Evolutionary conservation across 1,140 invertebrate species (phyloP).

Genomic region (Trypoxylus dichotomus): DNA sequence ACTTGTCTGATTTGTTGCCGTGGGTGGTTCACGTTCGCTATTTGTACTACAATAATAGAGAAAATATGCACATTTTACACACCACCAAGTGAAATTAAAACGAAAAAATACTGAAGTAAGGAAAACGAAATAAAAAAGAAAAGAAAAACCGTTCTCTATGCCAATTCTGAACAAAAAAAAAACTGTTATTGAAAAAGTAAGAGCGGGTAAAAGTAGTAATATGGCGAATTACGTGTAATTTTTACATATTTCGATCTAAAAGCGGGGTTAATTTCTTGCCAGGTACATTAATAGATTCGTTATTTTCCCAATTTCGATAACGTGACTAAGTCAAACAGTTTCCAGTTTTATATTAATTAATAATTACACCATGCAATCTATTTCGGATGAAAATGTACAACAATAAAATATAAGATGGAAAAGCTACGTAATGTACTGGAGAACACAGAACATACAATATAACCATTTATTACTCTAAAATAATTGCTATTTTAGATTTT

Average conservation of each 20-base stretch:
- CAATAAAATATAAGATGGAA: background rate
- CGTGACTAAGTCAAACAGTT: constrained; percentile 14
- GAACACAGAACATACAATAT: too few species aligned
- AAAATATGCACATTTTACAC: constrained; percentile 26
- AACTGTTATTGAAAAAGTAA: background rate
- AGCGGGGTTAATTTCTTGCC: background rate
- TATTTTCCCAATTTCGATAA: background rate
- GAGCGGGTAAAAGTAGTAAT: background rate
- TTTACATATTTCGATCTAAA: constrained; percentile 6
- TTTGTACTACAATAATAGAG: constrained; percentile 29
- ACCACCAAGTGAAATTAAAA: background rate
- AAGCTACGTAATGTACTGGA: too few species aligned
- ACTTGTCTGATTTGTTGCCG: constrained; percentile 30
- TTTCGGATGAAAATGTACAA: background rate
- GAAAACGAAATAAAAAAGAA: background rate
- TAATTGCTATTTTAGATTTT: too few species aligned
- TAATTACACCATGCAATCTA: background rate
- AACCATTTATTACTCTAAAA: too few species aligned
- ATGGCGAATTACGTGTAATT: background rate
- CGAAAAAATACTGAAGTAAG: too few species aligned
- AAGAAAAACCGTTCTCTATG: background rate
- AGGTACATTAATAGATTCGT: constrained; percentile 9
- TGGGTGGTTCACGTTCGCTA: constrained; percentile 24
- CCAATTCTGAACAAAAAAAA: background rate
- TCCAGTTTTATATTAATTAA: background rate